Conservation (phyloP, 2,888 invertebrate genomes). For the Tinea trinotella region DNA sequence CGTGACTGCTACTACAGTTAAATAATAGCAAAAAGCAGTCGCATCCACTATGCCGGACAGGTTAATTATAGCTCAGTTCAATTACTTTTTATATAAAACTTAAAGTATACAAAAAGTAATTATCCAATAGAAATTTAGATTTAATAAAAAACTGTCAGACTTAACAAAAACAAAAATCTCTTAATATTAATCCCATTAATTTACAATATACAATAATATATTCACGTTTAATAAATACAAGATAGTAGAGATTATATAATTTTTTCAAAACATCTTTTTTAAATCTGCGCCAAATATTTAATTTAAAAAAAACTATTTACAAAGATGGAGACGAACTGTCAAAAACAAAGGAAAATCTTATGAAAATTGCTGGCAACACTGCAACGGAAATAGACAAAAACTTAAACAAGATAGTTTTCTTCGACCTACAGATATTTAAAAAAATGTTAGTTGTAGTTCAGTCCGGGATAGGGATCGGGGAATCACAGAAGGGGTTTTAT, state of each 20-base stretch:
- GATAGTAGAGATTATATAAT: slow-evolving; percentile 18
- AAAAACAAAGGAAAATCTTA: not conserved
- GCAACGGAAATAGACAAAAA: not conserved
- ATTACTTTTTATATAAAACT: too few relatives aligned
- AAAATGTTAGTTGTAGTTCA: not conserved
- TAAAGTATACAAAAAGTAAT: too few relatives aligned
- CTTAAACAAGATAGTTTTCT: not conserved
- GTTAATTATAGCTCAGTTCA: too few relatives aligned
- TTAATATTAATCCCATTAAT: slow-evolving; percentile 30
- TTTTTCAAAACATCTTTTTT: slow-evolving; percentile 26
- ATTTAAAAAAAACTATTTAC: not conserved
- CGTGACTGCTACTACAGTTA: too few relatives aligned
- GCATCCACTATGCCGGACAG: too few relatives aligned
- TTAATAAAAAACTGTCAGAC: not conserved
- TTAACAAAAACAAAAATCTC: not conserved
- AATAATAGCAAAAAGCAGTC: too few relatives aligned
- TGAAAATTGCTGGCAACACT: not conserved
- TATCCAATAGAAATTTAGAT: too few relatives aligned
- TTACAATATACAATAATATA: slow-evolving; percentile 56
- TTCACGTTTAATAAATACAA: not conserved
- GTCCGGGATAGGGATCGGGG: slow-evolving; percentile 28
- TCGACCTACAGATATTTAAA: not conserved
- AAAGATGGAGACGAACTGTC: not conserved
- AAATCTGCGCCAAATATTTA: slow-evolving; percentile 25
- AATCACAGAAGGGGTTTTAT: slow-evolving; percentile 27